Evolutionary conservation across 2,888 invertebrate genomes (phyloP), one percentile per base, ranked within the genome.

Genomic region (Erannis defoliaria): DNA sequence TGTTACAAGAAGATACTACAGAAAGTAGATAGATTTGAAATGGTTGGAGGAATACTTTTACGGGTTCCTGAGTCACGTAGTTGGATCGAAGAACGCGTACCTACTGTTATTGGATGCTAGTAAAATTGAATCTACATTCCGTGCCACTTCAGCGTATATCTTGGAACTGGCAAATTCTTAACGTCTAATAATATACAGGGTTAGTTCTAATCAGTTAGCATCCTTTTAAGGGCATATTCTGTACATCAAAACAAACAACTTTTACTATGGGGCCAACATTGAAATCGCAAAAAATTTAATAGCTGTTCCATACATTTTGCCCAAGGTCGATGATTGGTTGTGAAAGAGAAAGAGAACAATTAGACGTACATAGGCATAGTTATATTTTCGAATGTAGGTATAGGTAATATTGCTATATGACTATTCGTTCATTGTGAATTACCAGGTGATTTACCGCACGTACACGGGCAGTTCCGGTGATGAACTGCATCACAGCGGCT

Each of bases 401-500:
- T n/a, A n/a, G n/a, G n/a, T n/a, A n/a, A n/a, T n/a, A n/a, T n/a
- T n/a, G n/a, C n/a, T n/a, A n/a, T n/a, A n/a, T n/a, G n/a, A n/a
- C n/a, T n/a, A n/a, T 26, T 26, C 5, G 33, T n/a, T n/a, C 12
- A n/a, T 5, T 2, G 14, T n/a, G 23, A 19, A 14, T 62, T 12
- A 42, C 18, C 81, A 99, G 99, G 96, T 99, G 4, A 96, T 99
- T 43, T 96, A 97, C 81, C 96, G 98, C 18, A 94, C 98, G 0
- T 94, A 95, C 74, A 96, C 98, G 75, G 96, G 96, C 8, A 87
- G 96, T 65, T 85, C 93, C 3, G 96, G 96, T 0, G 98, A 99
- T 77, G 99, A 99, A 83, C 88, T 99, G 0, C 99, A 99, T 82
- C 99, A 99, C 82, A 96, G 96, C 40, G 99, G 99, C 0, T 99